Percentiles rank a stretch among this genome's conserved stretches.
Conservation (phyloP, 2,113 vertebrate species). For the Cheilinus undulatus region DNA sequence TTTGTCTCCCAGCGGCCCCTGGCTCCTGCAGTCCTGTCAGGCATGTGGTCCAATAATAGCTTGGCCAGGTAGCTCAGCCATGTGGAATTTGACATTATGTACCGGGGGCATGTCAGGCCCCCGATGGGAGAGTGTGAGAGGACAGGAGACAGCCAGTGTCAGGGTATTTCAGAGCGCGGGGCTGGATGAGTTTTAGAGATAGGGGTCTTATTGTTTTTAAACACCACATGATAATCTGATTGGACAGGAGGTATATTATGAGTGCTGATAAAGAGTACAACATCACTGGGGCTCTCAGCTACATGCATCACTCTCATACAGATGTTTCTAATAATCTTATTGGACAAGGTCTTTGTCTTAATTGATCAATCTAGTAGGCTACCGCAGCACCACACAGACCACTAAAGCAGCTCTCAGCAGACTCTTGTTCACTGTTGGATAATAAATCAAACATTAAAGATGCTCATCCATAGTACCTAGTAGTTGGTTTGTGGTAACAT, state of each 20-base stretch:
- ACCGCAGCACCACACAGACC: too few species aligned
- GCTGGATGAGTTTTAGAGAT: slow-evolving; percentile 3
- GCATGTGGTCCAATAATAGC: slow-evolving; percentile 72
- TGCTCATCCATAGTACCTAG: too few species aligned
- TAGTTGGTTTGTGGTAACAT: too few species aligned
- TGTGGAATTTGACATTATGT: slow-evolving; percentile 83
- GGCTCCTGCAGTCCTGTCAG: slow-evolving; percentile 49
- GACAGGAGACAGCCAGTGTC: slow-evolving; percentile 64
- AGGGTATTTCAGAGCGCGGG: slow-evolving; percentile 10
- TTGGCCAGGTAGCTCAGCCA: slow-evolving; percentile 76
- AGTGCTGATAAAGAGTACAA: too few species aligned
- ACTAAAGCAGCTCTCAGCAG: too few species aligned
- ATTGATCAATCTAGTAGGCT: too few species aligned
- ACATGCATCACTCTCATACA: too few species aligned
- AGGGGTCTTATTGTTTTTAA: background rate
- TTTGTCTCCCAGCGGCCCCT: slow-evolving; percentile 29
- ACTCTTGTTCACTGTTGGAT: too few species aligned
- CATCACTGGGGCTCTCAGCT: too few species aligned
- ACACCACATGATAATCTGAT: background rate
- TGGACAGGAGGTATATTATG: background rate
- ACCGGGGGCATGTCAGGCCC: slow-evolving; percentile 53
- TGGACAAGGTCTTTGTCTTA: too few species aligned
- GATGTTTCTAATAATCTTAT: too few species aligned
- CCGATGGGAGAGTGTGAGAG: slow-evolving; percentile 62
- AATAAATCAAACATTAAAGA: too few species aligned